Percentiles rank a stretch among this genome's conserved stretches.
Evolutionary conservation across 2,888 invertebrate species (phyloP).

Genomic region (Dicycla oo): DNA sequence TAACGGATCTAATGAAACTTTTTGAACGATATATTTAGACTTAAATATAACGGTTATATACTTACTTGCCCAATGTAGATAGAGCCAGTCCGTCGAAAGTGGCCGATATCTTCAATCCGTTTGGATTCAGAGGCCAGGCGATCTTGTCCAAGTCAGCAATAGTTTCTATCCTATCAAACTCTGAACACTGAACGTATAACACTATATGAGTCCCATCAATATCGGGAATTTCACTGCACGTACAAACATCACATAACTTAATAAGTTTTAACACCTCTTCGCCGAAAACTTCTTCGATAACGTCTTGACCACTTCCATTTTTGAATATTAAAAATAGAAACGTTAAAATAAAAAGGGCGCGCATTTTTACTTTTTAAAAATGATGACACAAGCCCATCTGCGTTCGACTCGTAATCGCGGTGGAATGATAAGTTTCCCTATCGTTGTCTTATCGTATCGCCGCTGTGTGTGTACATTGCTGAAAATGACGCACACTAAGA

Average conservation of each 20-base stretch:
- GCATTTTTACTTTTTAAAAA: conserved; percentile 76
- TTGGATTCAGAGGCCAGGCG: conserved; percentile 85
- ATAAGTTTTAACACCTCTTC: conserved; percentile 74
- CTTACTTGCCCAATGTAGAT: conserved; percentile 86
- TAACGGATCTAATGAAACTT: conserved; percentile 25
- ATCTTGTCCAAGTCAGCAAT: conserved; percentile 85
- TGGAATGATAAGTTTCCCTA: conserved; percentile 85
- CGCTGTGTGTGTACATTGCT: conserved; percentile 81
- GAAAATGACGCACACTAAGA: conserved; percentile 82
- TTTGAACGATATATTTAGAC: conserved; percentile 1
- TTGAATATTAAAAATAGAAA: conserved; percentile 78
- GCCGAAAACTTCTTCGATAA: conserved; percentile 60
- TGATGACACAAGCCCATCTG: conserved; percentile 72
- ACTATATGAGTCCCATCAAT: conserved; percentile 83
- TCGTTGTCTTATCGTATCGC: conserved; percentile 83
- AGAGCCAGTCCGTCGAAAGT: conserved; percentile 84
- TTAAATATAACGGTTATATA: conserved; percentile 46
- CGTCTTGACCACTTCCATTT: conserved; percentile 73
- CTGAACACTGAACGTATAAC: conserved; percentile 86
- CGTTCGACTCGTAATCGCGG: conserved; percentile 78
- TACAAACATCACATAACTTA: conserved; percentile 84
- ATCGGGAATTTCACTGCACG: conserved; percentile 87
- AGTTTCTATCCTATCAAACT: conserved; percentile 80
- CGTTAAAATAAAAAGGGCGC: conserved; percentile 74
- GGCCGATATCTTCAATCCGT: conserved; percentile 85